Percentiles rank a stretch among this genome's conserved stretches.
These are phyloP conservation scores for Cryptus armator DNA, from an alignment of 2,888 invertebrate species.

Conservation along the genomic window DNA sequence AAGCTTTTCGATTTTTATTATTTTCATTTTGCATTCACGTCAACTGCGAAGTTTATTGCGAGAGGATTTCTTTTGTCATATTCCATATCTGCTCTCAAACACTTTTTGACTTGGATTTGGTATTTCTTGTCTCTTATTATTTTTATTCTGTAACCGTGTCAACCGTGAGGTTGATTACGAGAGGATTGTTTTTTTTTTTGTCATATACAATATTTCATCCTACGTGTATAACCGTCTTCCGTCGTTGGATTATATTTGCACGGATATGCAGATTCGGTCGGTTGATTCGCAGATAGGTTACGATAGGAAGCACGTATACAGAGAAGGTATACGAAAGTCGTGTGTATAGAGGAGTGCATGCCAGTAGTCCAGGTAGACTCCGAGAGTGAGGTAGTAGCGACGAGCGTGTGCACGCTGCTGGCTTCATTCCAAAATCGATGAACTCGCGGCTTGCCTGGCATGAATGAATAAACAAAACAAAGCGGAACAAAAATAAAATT, in stretches of 20 bases:
- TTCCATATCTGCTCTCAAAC: too few species aligned
- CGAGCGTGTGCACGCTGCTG: conserved; percentile 64
- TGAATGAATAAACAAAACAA: conserved; percentile 72
- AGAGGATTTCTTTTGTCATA: too few species aligned
- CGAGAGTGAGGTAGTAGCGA: conserved; percentile 61
- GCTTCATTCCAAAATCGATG: conserved; percentile 75
- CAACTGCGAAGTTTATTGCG: too few species aligned
- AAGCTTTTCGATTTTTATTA: too few species aligned
- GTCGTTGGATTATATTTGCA: conserved; percentile 43
- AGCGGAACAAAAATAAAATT: conserved; percentile 10
- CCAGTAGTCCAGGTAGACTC: conserved; percentile 38
- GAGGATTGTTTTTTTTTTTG: neutral
- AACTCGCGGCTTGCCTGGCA: conserved; percentile 63
- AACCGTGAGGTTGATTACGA: neutral
- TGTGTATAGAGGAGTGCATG: neutral
- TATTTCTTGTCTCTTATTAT: neutral
- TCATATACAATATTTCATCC: neutral
- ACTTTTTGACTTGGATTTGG: too few species aligned
- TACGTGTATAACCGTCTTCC: neutral
- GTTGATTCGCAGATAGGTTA: conserved; percentile 19
- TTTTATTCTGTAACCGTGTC: neutral
- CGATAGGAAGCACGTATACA: conserved; percentile 24
- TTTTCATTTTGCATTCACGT: too few species aligned
- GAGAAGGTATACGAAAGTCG: neutral
- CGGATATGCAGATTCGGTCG: conserved; percentile 30